phyloP scores from a whole-genome alignment of 2,888 invertebrate genomes.

The Idaea biselata region DNA sequence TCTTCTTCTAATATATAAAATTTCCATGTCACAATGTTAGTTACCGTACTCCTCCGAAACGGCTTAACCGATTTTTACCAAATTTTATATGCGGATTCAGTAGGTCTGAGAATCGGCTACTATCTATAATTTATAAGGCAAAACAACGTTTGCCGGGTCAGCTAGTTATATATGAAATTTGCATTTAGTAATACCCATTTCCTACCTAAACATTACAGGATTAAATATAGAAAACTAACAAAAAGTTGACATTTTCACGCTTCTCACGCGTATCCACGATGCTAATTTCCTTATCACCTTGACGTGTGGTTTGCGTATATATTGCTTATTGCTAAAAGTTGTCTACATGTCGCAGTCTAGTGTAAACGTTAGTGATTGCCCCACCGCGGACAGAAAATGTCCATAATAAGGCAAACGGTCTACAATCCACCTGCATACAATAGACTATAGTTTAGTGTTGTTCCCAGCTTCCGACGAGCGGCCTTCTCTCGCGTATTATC shows the following conservation, averaged over 20 bases:
- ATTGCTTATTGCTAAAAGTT: constrained; percentile 37
- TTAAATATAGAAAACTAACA: constrained; percentile 24
- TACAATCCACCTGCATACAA: constrained; percentile 80
- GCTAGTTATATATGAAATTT: too few species aligned
- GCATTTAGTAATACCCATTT: not conserved
- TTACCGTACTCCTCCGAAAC: too few species aligned
- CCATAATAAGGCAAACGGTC: constrained; percentile 71
- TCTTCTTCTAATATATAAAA: too few species aligned
- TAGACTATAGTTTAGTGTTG: constrained; percentile 72
- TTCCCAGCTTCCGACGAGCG: constrained; percentile 74
- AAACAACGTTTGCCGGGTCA: too few species aligned
- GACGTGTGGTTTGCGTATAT: constrained; percentile 46
- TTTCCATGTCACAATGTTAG: too few species aligned
- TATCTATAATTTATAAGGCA: too few species aligned
- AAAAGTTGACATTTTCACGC: constrained; percentile 24
- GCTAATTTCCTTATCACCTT: constrained; percentile 57
- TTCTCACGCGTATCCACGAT: constrained; percentile 46
- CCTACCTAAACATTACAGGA: not conserved
- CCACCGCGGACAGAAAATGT: constrained; percentile 74
- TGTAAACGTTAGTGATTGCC: constrained; percentile 48
- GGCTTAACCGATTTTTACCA: too few species aligned
- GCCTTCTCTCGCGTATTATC: constrained; percentile 55
- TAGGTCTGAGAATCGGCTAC: too few species aligned
- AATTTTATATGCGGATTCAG: too few species aligned
- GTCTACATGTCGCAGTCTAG: constrained; percentile 17